Evolutionary conservation across 35 echinoderm and acorn worm genomes (phyloP).

Genomic region (Holothuria glaberrima): DNA sequence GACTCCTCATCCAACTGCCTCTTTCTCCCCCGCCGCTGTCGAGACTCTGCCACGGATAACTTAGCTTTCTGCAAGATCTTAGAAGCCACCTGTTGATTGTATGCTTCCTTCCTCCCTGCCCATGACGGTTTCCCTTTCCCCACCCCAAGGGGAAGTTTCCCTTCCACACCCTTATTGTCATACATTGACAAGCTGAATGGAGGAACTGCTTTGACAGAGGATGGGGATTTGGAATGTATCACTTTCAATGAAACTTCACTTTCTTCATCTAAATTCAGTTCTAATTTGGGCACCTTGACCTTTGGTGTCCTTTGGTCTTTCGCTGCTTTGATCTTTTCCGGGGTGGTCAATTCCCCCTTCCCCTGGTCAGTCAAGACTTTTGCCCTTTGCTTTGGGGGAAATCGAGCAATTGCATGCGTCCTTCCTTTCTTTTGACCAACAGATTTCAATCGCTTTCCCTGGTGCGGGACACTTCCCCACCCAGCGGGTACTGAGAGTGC

Average conservation of each 20-base stretch:
- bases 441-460: neutral
- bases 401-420: neutral
- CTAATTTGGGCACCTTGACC: conserved; percentile 16
- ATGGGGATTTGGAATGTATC: conserved; percentile 45
- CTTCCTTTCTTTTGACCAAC: neutral
- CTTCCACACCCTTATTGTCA: neutral
- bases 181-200: conserved; percentile 39
- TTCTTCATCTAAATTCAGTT: conserved; percentile 46
- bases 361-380: neutral
- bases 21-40: neutral
- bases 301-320: conserved; percentile 38
- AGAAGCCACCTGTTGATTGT: conserved; percentile 28
- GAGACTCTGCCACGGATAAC: neutral
- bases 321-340: conserved; percentile 17
- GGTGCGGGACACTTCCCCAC: neutral
- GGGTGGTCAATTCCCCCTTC: neutral
- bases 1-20: neutral
- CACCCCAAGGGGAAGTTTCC: conserved; percentile 18
- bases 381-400: neutral
- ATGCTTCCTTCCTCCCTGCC: conserved; percentile 50
- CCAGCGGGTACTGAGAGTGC: neutral
- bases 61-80: conserved; percentile 49
- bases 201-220: neutral
- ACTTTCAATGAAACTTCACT: conserved; percentile 56
- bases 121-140: conserved; percentile 55